Evolutionary conservation across 92 coral and sea anemone species (phyloP).

Genomic region (Zoanthus sansibaricus): DNA sequence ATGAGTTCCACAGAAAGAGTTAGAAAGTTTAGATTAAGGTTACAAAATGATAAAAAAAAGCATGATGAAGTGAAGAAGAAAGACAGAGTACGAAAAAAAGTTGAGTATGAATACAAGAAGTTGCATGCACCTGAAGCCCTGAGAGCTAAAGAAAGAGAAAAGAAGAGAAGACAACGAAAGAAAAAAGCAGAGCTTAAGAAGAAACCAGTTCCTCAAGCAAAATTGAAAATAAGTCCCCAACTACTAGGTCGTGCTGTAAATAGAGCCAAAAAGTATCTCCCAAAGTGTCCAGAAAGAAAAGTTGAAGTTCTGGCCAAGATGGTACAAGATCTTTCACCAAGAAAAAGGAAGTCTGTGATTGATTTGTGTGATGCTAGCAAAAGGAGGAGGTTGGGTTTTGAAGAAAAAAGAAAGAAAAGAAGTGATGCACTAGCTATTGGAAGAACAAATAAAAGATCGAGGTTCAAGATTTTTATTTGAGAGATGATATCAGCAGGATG

Average conservation of each 20-base stretch:
- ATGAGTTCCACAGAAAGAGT: constrained; percentile 42
- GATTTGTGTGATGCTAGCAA: constrained; percentile 49
- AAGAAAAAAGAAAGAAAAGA: constrained; percentile 62
- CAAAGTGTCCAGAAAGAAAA: constrained; percentile 48
- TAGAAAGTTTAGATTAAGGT: constrained; percentile 34
- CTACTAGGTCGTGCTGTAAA: constrained; percentile 48
- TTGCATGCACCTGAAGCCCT: background rate
- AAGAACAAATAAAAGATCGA: constrained; percentile 34
- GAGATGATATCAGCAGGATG: constrained; percentile 67
- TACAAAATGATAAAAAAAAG: constrained; percentile 25
- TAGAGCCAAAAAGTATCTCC: constrained; percentile 55
- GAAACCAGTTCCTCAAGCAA: background rate
- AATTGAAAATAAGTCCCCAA: constrained; percentile 56
- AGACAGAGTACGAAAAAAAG: constrained; percentile 54
- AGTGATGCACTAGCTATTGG: constrained; percentile 58
- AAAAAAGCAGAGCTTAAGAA: background rate
- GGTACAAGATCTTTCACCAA: constrained; percentile 54
- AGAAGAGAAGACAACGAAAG: constrained; percentile 40
- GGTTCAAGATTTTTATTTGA: constrained; percentile 50
- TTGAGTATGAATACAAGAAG: constrained; percentile 18
- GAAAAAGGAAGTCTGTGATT: constrained; percentile 51
- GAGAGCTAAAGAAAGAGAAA: constrained; percentile 46
- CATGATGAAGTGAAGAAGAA: constrained; percentile 42
- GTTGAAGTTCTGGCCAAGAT: constrained; percentile 59
- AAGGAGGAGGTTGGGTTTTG: constrained; percentile 50